Conservation (phyloP, 2,113 vertebrate species). For the Saiga tatarica region DNA sequence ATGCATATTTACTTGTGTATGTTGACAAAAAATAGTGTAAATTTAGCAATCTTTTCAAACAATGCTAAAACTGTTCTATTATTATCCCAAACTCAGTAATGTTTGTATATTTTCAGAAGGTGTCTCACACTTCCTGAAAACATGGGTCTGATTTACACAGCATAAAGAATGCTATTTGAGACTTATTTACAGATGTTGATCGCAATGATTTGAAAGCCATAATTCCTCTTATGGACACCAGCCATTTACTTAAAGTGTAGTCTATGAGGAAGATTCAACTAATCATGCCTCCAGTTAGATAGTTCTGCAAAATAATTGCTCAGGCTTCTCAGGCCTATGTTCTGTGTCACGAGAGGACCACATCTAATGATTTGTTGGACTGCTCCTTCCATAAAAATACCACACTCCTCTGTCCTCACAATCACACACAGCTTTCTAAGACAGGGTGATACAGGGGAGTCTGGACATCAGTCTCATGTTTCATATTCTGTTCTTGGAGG, state of each 20-base stretch:
- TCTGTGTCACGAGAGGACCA: neutral
- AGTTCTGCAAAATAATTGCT: neutral
- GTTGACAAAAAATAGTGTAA: neutral
- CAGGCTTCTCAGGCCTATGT: neutral
- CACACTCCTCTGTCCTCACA: neutral
- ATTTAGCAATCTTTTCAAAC: neutral
- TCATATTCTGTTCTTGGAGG: neutral
- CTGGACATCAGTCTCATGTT: neutral
- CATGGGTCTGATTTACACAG: neutral
- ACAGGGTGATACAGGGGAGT: rapidly evolving
- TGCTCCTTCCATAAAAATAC: neutral
- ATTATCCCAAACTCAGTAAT: neutral
- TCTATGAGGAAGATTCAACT: neutral
- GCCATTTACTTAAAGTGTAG: neutral
- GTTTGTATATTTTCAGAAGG: slow-evolving; percentile 25
- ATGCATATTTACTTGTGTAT: neutral
- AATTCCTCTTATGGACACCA: neutral
- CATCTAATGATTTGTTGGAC: neutral
- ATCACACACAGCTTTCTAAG: neutral
- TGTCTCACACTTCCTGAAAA: neutral
- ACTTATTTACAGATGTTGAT: neutral
- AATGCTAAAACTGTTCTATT: neutral
- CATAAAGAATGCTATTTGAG: neutral
- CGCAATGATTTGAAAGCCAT: neutral
- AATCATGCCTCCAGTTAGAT: neutral